phyloP scores from a whole-genome alignment of 2,797 vertebrate genomes.

The Petrocephalus sullivani region DNA sequence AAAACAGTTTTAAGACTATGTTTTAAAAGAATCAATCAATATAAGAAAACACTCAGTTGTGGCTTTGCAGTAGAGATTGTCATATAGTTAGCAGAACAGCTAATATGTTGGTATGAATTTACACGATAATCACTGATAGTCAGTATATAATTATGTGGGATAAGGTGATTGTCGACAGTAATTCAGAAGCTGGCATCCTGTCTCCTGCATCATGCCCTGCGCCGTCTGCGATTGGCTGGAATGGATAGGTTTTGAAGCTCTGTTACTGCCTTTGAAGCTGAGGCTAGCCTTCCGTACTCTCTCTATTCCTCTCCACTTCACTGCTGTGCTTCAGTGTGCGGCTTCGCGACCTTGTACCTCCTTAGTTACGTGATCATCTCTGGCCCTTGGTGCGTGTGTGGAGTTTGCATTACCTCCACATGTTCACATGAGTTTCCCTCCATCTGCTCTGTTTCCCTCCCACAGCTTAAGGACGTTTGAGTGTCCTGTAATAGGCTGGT shows the following conservation, averaged over 20 bases:
- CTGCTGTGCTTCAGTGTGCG: neutral
- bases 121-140: too few species aligned
- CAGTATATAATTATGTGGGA: too few species aligned
- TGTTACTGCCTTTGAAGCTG: neutral
- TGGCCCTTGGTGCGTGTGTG: neutral
- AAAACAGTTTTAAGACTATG: too few species aligned
- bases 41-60: too few species aligned
- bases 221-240: neutral
- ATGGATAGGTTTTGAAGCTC: neutral
- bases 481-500: neutral
- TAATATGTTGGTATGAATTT: too few species aligned
- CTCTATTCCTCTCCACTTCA: neutral
- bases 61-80: too few species aligned
- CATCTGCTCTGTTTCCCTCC: neutral
- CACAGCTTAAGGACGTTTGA: neutral
- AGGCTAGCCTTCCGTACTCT: neutral
- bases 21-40: too few species aligned
- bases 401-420: neutral
- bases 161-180: neutral
- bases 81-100: too few species aligned
- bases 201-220: neutral
- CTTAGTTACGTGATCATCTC: neutral
- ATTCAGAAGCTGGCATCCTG: neutral
- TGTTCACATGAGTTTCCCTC: neutral
- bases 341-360: neutral